Conservation (phyloP, 2,888 invertebrate genomes). For the Heteropelma amictum region DNA sequence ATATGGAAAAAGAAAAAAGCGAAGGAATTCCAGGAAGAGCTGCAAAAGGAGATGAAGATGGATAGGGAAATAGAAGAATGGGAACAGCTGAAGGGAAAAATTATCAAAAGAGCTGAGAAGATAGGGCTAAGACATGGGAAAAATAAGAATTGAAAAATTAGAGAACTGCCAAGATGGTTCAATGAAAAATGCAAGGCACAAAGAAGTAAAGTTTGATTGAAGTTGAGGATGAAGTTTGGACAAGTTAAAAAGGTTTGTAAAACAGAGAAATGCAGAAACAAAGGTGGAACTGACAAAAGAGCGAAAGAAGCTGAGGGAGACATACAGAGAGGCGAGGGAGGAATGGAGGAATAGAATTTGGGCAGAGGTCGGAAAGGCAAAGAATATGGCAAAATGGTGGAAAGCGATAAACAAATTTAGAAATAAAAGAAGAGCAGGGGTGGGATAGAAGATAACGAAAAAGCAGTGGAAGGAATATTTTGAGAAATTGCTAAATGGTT, state of each 20-base stretch:
- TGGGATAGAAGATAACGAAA: background rate
- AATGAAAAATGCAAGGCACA: slow-evolving; percentile 3
- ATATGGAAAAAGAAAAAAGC: too few relatives aligned
- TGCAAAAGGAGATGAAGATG: background rate
- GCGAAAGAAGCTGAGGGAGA: background rate
- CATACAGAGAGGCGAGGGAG: slow-evolving; percentile 7
- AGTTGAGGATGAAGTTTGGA: background rate
- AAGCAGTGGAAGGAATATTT: background rate
- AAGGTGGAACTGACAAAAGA: background rate
- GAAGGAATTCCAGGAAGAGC: too few relatives aligned
- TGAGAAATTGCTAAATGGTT: background rate
- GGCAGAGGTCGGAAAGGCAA: slow-evolving; percentile 14
- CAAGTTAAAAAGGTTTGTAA: background rate
- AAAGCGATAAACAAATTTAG: slow-evolving; percentile 17
- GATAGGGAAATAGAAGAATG: background rate
- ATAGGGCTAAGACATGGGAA: background rate
- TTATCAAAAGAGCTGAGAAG: background rate
- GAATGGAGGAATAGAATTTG: slow-evolving; percentile 12
- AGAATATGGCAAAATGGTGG: slow-evolving; percentile 27
- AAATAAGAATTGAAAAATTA: background rate
- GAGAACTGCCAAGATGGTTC: background rate
- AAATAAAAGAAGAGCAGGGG: background rate
- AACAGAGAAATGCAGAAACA: background rate
- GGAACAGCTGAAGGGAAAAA: background rate
- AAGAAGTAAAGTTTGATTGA: slow-evolving; percentile 1